A percentile compares a stretch with the other conserved stretches of the same genome.
These are phyloP conservation scores for Sus scrofa DNA, from an alignment of 2,113 vertebrate species.

Conservation along the genomic window T2T-Sscrofa CM000813.6:140284501-140285000, in stretches of 20 bases:
- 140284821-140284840: conserved; percentile 89
- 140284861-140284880: conserved; percentile 86
- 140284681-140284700: conserved; percentile 30
- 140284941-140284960: conserved; percentile 84
- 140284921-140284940: conserved; percentile 87
- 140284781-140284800: conserved; percentile 85
- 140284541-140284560: conserved; percentile 11
- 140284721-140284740: not conserved
- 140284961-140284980: conserved; percentile 79
- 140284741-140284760: conserved; percentile 55
- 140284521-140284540: not conserved
- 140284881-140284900: conserved; percentile 87
- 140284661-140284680: conserved; percentile 3
- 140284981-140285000: conserved; percentile 73
- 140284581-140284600: conserved; percentile 7
- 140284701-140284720: not conserved
- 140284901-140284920: conserved; percentile 84
- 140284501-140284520: not conserved
- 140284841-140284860: conserved; percentile 88
- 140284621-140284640: conserved; percentile 37
- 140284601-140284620: not conserved
- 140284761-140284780: conserved; percentile 71
- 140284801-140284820: conserved; percentile 83
- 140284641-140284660: conserved; percentile 53
- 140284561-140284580: not conserved